phyloP scores from a whole-genome alignment of 2,888 invertebrate species.

The Cephus nigrinus region DNA sequence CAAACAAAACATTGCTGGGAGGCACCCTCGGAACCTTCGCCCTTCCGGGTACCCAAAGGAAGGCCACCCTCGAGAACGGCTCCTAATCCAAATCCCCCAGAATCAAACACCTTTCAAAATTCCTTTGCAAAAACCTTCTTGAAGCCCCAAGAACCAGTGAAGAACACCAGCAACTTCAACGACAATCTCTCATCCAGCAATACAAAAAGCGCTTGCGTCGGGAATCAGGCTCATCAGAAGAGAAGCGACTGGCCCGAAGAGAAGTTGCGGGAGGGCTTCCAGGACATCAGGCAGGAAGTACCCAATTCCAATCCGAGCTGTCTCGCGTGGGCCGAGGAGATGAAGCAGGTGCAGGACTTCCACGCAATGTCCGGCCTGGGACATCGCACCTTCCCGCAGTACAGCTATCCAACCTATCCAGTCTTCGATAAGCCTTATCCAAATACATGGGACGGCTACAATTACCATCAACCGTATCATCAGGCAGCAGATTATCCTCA shows the following conservation, averaged over 20 bases:
- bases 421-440: slow-evolving; percentile 68
- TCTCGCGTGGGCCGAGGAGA: slow-evolving; percentile 56
- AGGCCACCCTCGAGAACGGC: slow-evolving; percentile 73
- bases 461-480: slow-evolving; percentile 75
- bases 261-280: slow-evolving; percentile 50
- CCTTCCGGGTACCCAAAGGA: slow-evolving; percentile 75
- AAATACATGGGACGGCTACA: slow-evolving; percentile 66
- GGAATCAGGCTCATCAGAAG: slow-evolving; percentile 36
- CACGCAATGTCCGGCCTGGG: slow-evolving; percentile 52
- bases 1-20: slow-evolving; percentile 40
- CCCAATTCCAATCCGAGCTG: slow-evolving; percentile 44
- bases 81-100: slow-evolving; percentile 66
- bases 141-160: slow-evolving; percentile 74
- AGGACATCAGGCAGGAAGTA: slow-evolving; percentile 48
- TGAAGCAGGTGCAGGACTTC: slow-evolving; percentile 60
- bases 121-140: slow-evolving; percentile 68
- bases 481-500: slow-evolving; percentile 71
- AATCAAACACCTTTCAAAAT: slow-evolving; percentile 66
- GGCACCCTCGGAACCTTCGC: slow-evolving; percentile 65
- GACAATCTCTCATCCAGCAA: slow-evolving; percentile 35
- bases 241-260: slow-evolving; percentile 51
- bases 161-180: slow-evolving; percentile 58
- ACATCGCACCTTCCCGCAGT: slow-evolving; percentile 54
- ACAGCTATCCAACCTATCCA: slow-evolving; percentile 70
- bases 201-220: slow-evolving; percentile 29